Percentiles rank a stretch among this genome's conserved stretches.
These are phyloP conservation scores for Nannoperca australis DNA, from an alignment of 2,797 vertebrate genomes.

Conservation along the genomic window DNA sequence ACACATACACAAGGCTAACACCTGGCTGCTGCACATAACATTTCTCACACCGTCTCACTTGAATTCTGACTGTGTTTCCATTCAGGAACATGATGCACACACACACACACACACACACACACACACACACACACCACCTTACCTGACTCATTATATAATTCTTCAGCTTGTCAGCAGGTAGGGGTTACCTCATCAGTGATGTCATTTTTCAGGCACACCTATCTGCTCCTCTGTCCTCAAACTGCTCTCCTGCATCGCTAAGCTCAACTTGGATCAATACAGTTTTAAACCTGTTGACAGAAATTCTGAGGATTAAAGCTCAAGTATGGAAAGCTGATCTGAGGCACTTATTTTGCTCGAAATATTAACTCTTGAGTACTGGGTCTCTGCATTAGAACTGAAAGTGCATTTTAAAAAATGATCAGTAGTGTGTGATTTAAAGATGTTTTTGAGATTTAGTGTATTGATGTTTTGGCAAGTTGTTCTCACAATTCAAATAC, in stretches of 20 bases:
- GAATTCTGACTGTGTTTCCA: conserved; percentile 17
- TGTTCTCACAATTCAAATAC: background rate
- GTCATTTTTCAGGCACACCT: conserved; percentile 45
- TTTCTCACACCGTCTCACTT: conserved; percentile 51
- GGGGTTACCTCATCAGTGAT: conserved; percentile 62
- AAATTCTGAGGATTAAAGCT: background rate
- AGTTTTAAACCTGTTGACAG: conserved; percentile 4
- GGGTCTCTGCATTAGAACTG: background rate
- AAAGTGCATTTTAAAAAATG: background rate
- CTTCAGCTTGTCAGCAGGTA: conserved; percentile 44
- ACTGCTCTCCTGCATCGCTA: background rate
- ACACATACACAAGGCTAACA: conserved; percentile 44
- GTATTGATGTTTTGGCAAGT: background rate
- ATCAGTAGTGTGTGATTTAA: background rate
- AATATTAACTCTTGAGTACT: background rate
- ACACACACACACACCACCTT: conserved; percentile 16
- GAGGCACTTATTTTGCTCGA: background rate
- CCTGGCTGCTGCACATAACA: conserved; percentile 58
- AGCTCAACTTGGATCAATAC: background rate
- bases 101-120: conserved; percentile 20
- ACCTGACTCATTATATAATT: conserved; percentile 50
- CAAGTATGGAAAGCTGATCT: background rate
- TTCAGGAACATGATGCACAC: conserved; percentile 1
- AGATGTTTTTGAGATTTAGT: background rate
- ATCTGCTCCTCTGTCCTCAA: background rate